phyloP scores from a whole-genome alignment of 2,797 vertebrate genomes.

The Onychomys torridus region DNA sequence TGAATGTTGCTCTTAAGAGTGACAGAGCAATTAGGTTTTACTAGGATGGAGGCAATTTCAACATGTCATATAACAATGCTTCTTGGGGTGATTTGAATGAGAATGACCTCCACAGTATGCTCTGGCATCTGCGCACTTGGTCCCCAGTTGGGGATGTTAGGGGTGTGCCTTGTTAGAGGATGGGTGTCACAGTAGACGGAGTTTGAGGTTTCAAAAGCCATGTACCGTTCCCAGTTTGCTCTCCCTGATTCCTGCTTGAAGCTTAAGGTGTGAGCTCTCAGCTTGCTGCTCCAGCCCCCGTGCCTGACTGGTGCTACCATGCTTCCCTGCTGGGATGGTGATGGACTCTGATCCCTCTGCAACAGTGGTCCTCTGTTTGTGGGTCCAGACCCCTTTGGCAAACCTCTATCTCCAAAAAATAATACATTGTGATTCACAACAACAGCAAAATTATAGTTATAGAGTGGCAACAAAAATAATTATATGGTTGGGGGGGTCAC shows the following conservation, averaged over 20 bases:
- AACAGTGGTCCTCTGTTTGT: neutral
- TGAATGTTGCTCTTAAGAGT: neutral
- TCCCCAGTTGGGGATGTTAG: neutral
- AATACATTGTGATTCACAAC: neutral
- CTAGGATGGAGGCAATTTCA: neutral
- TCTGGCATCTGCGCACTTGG: no score
- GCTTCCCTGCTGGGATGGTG: neutral
- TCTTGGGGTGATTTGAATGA: neutral
- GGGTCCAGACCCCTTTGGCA: no score
- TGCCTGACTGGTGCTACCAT: neutral
- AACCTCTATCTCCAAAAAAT: neutral
- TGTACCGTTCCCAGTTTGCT: neutral
- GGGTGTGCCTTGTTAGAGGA: neutral
- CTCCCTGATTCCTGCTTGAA: neutral
- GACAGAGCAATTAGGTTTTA: neutral
- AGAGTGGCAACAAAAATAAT: neutral
- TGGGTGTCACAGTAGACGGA: neutral
- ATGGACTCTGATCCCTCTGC: neutral
- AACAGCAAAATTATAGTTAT: neutral
- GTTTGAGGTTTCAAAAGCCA: neutral
- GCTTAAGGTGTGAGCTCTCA: neutral
- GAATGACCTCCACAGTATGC: neutral
- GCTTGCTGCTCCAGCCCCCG: neutral
- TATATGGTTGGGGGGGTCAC: neutral
- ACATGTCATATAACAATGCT: neutral